Conservation (phyloP, 2,797 vertebrate species). For the Trematomus bernacchii region DNA sequence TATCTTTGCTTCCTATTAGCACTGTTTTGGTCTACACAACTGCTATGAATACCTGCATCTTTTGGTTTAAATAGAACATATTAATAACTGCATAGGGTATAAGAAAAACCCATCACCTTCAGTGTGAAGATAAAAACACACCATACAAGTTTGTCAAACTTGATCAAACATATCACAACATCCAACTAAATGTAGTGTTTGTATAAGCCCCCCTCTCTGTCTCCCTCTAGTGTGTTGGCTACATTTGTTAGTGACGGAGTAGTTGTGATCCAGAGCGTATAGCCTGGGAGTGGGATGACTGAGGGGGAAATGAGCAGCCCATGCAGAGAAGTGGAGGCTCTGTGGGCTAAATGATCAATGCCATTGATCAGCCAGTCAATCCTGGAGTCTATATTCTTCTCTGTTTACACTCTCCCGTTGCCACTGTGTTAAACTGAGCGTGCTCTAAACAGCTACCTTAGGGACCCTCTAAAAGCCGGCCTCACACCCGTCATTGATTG, state of each 20-base stretch:
- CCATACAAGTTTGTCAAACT: neutral
- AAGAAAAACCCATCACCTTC: neutral
- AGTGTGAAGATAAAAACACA: neutral
- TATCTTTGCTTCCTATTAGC: neutral
- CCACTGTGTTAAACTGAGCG: slow-evolving; percentile 85
- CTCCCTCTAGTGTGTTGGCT: slow-evolving; percentile 81
- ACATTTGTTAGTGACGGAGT: slow-evolving; percentile 53
- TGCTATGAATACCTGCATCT: neutral
- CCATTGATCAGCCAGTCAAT: slow-evolving; percentile 86
- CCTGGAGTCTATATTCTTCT: slow-evolving; percentile 81
- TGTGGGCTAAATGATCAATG: slow-evolving; percentile 83
- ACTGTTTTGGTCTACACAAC: slow-evolving; percentile 24
- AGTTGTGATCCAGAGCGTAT: slow-evolving; percentile 51
- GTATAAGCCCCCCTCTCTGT: slow-evolving; percentile 70
- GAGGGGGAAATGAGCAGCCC: slow-evolving; percentile 80
- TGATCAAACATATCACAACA: neutral
- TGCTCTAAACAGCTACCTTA: slow-evolving; percentile 81
- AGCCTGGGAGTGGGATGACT: slow-evolving; percentile 47
- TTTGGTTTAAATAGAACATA: neutral
- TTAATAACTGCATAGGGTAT: neutral
- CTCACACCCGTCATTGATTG: slow-evolving; percentile 83
- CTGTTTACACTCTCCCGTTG: slow-evolving; percentile 82
- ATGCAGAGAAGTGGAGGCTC: slow-evolving; percentile 70
- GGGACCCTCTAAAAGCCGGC: slow-evolving; percentile 83
- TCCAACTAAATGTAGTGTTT: slow-evolving; percentile 30